Base-by-base conservation (phyloP, 2,113 vertebrate species). In the Hippolais icterina region DNA sequence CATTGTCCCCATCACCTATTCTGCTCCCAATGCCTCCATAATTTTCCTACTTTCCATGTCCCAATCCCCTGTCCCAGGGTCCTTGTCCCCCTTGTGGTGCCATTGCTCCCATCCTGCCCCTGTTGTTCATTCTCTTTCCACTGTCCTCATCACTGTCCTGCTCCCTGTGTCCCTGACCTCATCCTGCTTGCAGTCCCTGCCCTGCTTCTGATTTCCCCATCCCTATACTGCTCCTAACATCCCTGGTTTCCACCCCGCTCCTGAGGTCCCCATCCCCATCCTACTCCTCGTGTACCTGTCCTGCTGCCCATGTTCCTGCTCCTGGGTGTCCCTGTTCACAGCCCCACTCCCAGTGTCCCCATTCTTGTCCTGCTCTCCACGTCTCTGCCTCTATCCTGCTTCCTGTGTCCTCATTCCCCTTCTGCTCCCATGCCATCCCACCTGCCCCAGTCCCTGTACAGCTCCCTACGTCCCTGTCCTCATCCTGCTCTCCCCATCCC, bases 161-260 rank as follows among this genome's bases (percentile, higher is more conserved):
- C 28, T 69, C 39, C 27, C 22, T 5, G 28, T 50, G 52, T 52
- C 29, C 37, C 33, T 42, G 53, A 69, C 65, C 29, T 70, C 53
- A 63, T 46, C 57, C 33, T 53, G 27, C 33, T 44, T 61, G 39
- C 21, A 61, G 13, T 31, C 70, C 35, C 27, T 16, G 14, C 53
- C 28, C 17, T 23, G 33, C 27, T 49, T 25, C 42, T 9, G 4
- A 16, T 37, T 63, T 60, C 17, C 18, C 31, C 8, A 10, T 28
- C n/a, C 35, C 19, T 29, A 11, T 12, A 35, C 17, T 33, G 27
- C 14, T 35, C 50, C 10, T 15, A 39, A 11, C 0, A 1, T 46
- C 28, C 28, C 23, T 64, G 49, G 9, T 69, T 49, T 54, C 59
- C 28, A 64, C 17, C 3, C 39, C 64, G 23, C 19, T 84, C 41